These are phyloP conservation scores for Xylocampa areola DNA, from an alignment of 2,888 invertebrate genomes.

Conservation along the genomic window DNA sequence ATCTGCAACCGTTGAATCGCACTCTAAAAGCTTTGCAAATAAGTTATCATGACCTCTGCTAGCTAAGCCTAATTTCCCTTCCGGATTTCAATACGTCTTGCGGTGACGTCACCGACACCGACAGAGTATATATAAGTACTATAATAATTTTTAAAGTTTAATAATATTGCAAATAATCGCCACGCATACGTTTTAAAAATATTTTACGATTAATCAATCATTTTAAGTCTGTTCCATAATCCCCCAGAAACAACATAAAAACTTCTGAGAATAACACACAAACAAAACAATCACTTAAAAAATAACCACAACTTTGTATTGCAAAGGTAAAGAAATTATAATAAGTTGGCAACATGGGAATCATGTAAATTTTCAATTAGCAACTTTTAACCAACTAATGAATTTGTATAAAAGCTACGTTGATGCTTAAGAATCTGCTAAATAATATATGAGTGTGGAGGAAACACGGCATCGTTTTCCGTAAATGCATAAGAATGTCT, in stretches of 20 bases:
- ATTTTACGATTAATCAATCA: too few relatives aligned
- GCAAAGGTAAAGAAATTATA: conserved; percentile 18
- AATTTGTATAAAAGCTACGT: conserved; percentile 26
- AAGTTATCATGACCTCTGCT: too few relatives aligned
- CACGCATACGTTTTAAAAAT: too few relatives aligned
- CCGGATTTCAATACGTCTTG: too few relatives aligned
- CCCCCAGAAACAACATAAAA: conserved; percentile 2
- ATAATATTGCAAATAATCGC: too few relatives aligned
- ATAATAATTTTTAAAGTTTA: too few relatives aligned
- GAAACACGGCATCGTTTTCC: conserved; percentile 25
- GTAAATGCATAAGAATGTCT: conserved; percentile 33
- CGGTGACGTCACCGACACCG: too few relatives aligned
- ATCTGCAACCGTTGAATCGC: too few relatives aligned
- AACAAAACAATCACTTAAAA: conserved; percentile 18
- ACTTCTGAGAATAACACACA: not conserved
- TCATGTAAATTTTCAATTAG: conserved; percentile 40
- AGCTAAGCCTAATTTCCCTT: too few relatives aligned
- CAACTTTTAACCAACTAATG: conserved; percentile 32
- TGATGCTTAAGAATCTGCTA: conserved; percentile 23
- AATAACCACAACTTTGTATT: conserved; percentile 18
- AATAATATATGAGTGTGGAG: conserved; percentile 40
- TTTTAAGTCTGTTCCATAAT: too few relatives aligned
- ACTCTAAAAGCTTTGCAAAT: too few relatives aligned
- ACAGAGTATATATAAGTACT: too few relatives aligned
- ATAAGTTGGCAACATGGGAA: conserved; percentile 19